Conservation (phyloP, 2,888 invertebrate species). For the Synanthedon andrenaeformis region DNA sequence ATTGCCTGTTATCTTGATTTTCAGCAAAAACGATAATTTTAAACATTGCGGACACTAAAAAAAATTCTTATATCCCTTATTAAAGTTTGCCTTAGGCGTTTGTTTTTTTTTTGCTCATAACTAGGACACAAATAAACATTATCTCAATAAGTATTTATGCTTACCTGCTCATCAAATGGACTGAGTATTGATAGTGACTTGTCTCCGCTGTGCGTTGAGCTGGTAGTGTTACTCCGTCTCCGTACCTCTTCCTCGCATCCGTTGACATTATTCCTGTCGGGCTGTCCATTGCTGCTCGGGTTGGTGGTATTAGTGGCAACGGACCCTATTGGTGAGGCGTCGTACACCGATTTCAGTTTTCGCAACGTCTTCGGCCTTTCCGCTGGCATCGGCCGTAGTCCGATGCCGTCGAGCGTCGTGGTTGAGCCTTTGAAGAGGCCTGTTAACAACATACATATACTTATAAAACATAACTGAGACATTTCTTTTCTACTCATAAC, state of each 20-base stretch:
- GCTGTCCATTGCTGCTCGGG: conserved; percentile 56
- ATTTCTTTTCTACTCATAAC: neutral
- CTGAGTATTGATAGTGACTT: conserved; percentile 76
- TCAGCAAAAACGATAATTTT: too few species aligned
- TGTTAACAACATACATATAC: conserved; percentile 41
- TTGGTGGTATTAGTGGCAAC: conserved; percentile 26
- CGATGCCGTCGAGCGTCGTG: conserved; percentile 74
- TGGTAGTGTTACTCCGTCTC: conserved; percentile 52
- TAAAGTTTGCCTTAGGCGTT: too few species aligned
- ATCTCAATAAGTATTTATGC: neutral
- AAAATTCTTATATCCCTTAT: too few species aligned
- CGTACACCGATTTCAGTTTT: conserved; percentile 81
- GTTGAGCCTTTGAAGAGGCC: conserved; percentile 88
- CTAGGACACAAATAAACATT: too few species aligned
- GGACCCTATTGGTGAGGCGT: conserved; percentile 58
- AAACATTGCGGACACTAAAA: too few species aligned
- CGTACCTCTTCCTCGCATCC: conserved; percentile 66
- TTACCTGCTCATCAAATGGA: conserved; percentile 85
- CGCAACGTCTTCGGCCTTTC: conserved; percentile 82
- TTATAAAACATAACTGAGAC: neutral
- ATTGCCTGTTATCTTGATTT: too few species aligned
- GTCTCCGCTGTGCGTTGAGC: conserved; percentile 55
- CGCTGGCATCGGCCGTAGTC: conserved; percentile 71
- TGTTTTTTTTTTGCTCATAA: too few species aligned
- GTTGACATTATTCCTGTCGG: conserved; percentile 41